Evolutionary conservation across 2,113 vertebrate species (phyloP).

Genomic region (Struthio camelus): DNA sequence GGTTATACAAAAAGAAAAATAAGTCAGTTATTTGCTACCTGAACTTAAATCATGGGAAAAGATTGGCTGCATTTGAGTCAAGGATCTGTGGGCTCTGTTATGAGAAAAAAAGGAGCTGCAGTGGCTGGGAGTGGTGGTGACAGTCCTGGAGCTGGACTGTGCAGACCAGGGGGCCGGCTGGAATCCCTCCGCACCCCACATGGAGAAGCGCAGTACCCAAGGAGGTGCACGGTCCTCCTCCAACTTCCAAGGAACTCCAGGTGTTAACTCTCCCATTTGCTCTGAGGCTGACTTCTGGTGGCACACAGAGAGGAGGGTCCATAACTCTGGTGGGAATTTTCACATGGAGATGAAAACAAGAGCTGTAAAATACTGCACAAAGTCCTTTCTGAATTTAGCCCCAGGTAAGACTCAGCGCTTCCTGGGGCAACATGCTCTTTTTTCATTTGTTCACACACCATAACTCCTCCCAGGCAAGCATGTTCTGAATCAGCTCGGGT

Average conservation of each 20-base stretch:
- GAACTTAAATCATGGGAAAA: background rate
- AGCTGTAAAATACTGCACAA: background rate
- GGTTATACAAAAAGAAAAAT: background rate
- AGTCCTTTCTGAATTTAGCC: background rate
- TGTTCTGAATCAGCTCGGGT: background rate
- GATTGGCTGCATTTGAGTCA: background rate
- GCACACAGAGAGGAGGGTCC: background rate
- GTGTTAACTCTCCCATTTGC: no score
- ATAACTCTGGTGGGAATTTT: background rate
- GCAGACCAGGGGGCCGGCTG: background rate
- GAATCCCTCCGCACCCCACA: rapidly evolving
- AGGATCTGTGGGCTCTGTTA: background rate
- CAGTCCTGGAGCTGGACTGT: background rate
- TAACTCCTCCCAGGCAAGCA: background rate
- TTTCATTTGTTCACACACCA: background rate
- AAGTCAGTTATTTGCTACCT: background rate
- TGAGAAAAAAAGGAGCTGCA: background rate
- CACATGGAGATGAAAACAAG: background rate
- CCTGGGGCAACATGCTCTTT: background rate
- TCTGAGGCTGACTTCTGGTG: background rate
- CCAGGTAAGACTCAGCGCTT: background rate
- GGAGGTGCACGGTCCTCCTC: background rate
- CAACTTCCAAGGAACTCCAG: background rate
- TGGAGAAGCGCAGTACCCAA: background rate
- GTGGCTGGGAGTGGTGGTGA: background rate